Evolutionary conservation across 2,113 vertebrate species (phyloP).

Genomic region (Urocolius indicus): DNA sequence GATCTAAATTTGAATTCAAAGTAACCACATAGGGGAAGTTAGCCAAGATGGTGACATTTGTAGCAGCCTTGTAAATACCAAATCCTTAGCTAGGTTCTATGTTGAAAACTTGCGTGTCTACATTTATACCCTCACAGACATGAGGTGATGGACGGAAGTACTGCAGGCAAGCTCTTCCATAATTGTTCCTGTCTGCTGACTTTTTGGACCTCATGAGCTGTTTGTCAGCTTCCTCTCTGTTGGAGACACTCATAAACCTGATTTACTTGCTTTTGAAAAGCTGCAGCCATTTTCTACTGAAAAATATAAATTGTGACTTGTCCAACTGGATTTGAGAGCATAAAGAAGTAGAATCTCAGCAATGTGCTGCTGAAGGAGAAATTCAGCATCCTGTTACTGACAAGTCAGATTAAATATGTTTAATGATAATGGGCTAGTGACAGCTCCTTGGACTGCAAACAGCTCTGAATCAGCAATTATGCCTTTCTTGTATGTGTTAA

Average conservation of each 20-base stretch:
- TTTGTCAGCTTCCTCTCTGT: background rate
- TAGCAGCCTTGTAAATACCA: background rate
- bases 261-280: background rate
- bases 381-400: slow-evolving; percentile 19
- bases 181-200: background rate
- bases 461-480: slow-evolving; percentile 17
- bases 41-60: background rate
- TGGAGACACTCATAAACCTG: background rate
- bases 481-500: background rate
- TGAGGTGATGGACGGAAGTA: background rate
- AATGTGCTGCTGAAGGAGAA: background rate
- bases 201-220: background rate
- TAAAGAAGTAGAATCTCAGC: background rate
- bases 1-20: background rate
- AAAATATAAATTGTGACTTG: background rate
- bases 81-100: background rate
- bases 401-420: slow-evolving; percentile 13
- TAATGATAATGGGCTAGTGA: background rate
- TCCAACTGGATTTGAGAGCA: background rate
- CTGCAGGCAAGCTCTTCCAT: background rate
- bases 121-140: background rate
- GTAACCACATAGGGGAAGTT: background rate
- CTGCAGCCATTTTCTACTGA: background rate
- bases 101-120: background rate
- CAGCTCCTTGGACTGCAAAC: background rate